Percentiles rank a stretch among this genome's conserved stretches.
Conservation (phyloP, 2,797 vertebrate species). For the Labeo calbasu region DNA sequence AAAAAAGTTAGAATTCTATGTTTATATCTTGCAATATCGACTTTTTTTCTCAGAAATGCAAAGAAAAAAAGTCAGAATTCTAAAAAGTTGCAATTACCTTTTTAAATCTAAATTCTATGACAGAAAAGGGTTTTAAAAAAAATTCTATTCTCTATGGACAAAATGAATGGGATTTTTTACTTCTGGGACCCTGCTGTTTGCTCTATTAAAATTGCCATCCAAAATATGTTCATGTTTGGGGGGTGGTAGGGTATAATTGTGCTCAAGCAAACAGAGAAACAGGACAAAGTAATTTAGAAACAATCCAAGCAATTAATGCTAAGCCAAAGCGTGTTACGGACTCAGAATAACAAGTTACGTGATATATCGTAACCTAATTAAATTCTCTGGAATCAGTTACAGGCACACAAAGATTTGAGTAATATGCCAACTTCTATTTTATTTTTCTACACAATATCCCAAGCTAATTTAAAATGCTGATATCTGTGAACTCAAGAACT, state of each 20-base stretch:
- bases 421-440: background rate
- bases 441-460: background rate
- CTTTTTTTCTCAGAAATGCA: no score
- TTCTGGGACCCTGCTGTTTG: background rate
- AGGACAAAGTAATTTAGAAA: conserved; percentile 27
- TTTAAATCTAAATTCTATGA: background rate
- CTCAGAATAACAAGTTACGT: conserved; percentile 53
- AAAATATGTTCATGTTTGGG: conserved; percentile 49
- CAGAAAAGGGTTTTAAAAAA: background rate
- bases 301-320: conserved; percentile 42
- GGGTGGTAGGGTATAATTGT: conserved; percentile 13
- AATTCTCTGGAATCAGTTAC: background rate
- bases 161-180: conserved; percentile 28
- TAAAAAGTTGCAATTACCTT: background rate
- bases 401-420: background rate
- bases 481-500: background rate
- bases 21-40: background rate
- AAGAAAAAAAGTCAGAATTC: background rate
- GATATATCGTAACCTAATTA: background rate
- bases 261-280: conserved; percentile 44
- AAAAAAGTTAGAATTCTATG: background rate
- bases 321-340: conserved; percentile 46
- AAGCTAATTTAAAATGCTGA: background rate
- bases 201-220: conserved; percentile 47
- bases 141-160: background rate